These are phyloP conservation scores for Scrobipalpa costella DNA, from an alignment of 2,888 invertebrate species.

Conservation along the genomic window DNA sequence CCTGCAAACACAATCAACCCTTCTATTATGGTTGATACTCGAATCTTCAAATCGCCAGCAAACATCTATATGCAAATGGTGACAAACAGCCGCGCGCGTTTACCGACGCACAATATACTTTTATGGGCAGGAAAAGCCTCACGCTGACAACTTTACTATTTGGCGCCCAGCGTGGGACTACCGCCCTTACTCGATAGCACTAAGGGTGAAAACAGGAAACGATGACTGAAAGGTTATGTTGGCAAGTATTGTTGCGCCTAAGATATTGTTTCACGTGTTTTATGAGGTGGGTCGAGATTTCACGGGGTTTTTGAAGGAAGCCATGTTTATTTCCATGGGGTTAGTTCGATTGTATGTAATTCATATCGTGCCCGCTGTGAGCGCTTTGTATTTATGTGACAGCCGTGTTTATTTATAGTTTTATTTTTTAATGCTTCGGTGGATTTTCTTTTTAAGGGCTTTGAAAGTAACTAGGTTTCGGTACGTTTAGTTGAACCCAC, in stretches of 20 bases:
- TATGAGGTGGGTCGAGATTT: conserved; percentile 78
- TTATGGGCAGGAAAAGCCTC: conserved; percentile 75
- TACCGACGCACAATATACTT: conserved; percentile 79
- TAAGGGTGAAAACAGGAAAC: conserved; percentile 3
- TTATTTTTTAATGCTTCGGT: conserved; percentile 19
- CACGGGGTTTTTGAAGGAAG: conserved; percentile 61
- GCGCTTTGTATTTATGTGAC: conserved; percentile 51
- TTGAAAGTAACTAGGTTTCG: neutral
- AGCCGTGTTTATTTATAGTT: conserved; percentile 46
- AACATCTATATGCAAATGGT: conserved; percentile 77
- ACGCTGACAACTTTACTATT: conserved; percentile 45
- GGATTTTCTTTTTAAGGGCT: conserved; percentile 5
- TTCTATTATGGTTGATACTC: conserved; percentile 27
- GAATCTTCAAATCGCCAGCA: conserved; percentile 44
- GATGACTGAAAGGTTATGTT: conserved; percentile 16
- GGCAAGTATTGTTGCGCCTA: conserved; percentile 41
- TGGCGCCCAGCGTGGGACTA: conserved; percentile 22
- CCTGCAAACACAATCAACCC: conserved; percentile 26
- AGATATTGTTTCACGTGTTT: conserved; percentile 80
- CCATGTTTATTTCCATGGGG: conserved; percentile 58
- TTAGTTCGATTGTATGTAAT: conserved; percentile 60
- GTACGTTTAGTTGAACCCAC: neutral
- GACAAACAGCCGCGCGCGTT: conserved; percentile 75
- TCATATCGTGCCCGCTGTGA: conserved; percentile 49
- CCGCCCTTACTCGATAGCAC: neutral